A percentile compares a stretch with the other conserved stretches of the same genome.
These are phyloP conservation scores for Heliothis subflexa DNA, from an alignment of 1,140 invertebrate species.

Conservation along the genomic window DNA sequence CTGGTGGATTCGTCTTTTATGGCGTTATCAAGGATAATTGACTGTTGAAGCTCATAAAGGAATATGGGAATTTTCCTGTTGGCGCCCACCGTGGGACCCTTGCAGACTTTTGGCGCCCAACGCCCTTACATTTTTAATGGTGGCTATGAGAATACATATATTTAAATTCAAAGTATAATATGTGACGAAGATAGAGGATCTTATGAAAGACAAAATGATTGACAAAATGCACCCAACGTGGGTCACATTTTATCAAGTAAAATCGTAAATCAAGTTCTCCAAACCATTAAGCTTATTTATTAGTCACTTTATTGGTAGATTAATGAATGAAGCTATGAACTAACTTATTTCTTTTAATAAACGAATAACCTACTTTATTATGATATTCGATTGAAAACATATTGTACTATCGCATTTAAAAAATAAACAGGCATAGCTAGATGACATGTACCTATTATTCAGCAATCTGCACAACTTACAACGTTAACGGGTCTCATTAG, in stretches of 20 bases:
- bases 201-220: no score
- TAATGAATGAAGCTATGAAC: no score
- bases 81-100: slow-evolving; percentile 10
- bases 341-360: no score
- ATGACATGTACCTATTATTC: not conserved
- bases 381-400: no score
- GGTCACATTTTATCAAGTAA: not conserved
- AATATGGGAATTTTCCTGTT: slow-evolving; percentile 15
- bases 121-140: not conserved
- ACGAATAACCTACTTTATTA: no score
- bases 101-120: slow-evolving; percentile 5
- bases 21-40: slow-evolving; percentile 13
- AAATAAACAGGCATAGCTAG: not conserved
- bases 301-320: no score
- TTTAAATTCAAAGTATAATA: not conserved
- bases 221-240: not conserved
- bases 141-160: not conserved
- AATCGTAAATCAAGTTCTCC: not conserved
- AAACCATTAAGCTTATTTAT: no score
- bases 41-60: not conserved
- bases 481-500: not conserved
- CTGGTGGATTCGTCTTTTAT: slow-evolving; percentile 9
- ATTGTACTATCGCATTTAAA: no score
- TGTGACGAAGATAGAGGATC: no score
- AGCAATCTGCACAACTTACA: not conserved